Evolutionary conservation across 2,888 invertebrate genomes (phyloP).

Genomic region (Apocheima hispidaria): DNA sequence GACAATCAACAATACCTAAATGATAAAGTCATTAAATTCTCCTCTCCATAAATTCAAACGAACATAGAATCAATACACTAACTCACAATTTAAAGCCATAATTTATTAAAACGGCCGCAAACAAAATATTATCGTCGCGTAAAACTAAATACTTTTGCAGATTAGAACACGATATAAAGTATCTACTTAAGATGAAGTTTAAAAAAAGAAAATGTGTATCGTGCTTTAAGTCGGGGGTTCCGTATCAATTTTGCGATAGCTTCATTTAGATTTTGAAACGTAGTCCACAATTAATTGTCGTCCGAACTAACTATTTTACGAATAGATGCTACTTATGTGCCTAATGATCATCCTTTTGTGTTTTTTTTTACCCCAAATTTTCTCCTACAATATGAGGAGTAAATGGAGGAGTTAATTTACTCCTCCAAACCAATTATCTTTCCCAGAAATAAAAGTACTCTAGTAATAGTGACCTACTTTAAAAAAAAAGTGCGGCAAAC

Average conservation of each 20-base stretch:
- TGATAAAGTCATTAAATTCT: conserved; percentile 18
- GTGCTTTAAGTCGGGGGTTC: not conserved
- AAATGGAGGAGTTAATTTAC: no score
- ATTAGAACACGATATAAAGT: conserved; percentile 26
- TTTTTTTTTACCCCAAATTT: no score
- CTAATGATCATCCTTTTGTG: no score
- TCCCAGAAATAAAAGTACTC: no score
- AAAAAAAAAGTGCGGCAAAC: no score
- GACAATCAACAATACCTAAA: conserved; percentile 11
- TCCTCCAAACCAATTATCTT: no score
- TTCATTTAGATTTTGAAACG: no score
- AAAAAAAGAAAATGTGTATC: not conserved
- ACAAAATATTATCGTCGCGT: conserved; percentile 28
- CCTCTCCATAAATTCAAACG: conserved; percentile 16
- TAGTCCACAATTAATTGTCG: no score
- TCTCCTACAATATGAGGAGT: no score
- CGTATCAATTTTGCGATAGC: not conserved
- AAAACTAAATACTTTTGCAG: conserved; percentile 38
- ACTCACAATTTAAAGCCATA: conserved; percentile 29
- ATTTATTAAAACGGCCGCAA: conserved; percentile 35
- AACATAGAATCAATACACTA: conserved; percentile 35
- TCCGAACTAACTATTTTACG: no score
- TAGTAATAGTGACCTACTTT: no score
- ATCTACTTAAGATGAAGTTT: conserved; percentile 7
- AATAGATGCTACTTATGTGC: no score